Percentiles rank a stretch among this genome's conserved stretches.
Conservation (phyloP, 2,797 vertebrate genomes). For the Ciconia nigra region DNA sequence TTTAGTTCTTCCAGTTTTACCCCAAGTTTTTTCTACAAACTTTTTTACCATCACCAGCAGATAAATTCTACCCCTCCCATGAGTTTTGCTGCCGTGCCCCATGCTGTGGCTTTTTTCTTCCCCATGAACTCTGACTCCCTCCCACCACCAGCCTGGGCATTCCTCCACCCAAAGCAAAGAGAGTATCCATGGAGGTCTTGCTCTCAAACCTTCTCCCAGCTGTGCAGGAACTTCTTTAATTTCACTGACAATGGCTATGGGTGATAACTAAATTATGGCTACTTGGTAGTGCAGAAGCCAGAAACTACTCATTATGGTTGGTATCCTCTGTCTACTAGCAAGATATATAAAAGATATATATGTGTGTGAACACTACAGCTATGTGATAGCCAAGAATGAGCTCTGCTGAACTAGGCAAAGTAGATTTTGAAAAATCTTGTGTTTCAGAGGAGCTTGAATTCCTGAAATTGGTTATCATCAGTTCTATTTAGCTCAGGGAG, state of each 20-base stretch:
- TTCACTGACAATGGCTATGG: background rate
- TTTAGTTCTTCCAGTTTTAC: background rate
- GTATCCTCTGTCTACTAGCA: background rate
- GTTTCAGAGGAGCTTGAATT: background rate
- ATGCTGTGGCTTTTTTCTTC: background rate
- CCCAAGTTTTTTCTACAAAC: background rate
- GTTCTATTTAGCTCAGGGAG: background rate
- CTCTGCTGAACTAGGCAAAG: background rate
- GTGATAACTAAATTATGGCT: background rate
- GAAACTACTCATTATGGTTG: background rate
- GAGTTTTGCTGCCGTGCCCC: background rate
- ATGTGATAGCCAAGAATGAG: background rate
- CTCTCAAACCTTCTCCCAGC: background rate
- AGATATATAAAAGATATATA: background rate
- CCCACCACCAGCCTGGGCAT: background rate
- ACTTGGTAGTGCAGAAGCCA: background rate
- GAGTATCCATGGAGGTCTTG: background rate
- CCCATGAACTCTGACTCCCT: background rate
- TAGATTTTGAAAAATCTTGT: background rate
- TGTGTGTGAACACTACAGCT: background rate
- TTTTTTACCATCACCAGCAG: background rate
- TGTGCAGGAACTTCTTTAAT: background rate
- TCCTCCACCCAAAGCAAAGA: background rate
- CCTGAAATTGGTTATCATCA: background rate
- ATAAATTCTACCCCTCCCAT: background rate